These are phyloP conservation scores for Silurus aristotelis DNA, from an alignment of 2,797 vertebrate species.

Conservation along the genomic window DNA sequence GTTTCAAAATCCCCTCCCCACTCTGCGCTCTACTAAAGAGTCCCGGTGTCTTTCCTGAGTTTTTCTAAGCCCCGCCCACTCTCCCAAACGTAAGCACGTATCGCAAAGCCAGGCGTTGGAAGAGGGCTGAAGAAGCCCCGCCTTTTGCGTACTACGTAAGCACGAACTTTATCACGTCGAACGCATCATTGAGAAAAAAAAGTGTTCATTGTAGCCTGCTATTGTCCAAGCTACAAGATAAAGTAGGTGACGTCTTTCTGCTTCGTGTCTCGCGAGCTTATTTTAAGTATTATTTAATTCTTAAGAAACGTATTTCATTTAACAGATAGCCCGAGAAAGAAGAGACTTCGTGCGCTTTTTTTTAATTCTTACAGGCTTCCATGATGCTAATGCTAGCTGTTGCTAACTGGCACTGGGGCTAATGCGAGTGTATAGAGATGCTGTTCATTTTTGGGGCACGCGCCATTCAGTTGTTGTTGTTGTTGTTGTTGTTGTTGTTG, in stretches of 20 bases:
- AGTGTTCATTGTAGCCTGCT: constrained; percentile 53
- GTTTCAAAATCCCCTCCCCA: constrained; percentile 60
- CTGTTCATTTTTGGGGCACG: background rate
- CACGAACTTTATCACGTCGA: constrained; percentile 57
- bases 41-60: background rate
- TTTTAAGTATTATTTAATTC: background rate
- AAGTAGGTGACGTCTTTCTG: constrained; percentile 69
- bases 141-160: constrained; percentile 44
- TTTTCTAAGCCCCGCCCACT: background rate
- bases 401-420: constrained; percentile 9
- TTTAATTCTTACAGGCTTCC: background rate
- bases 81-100: too few species aligned
- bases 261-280: constrained; percentile 4
- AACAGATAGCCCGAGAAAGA: background rate
- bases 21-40: background rate
- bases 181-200: constrained; percentile 57
- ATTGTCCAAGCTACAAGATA: constrained; percentile 61
- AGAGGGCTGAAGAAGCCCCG: constrained; percentile 56
- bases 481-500: background rate
- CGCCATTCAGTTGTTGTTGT: background rate
- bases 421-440: background rate
- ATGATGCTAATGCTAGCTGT: constrained; percentile 36
- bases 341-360: background rate
- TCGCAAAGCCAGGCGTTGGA: background rate
- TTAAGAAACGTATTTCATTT: too few species aligned